Percentiles rank a stretch among this genome's conserved stretches.
phyloP scores from a whole-genome alignment of 1,140 invertebrate genomes.

The Sitobion miscanthi region DNA sequence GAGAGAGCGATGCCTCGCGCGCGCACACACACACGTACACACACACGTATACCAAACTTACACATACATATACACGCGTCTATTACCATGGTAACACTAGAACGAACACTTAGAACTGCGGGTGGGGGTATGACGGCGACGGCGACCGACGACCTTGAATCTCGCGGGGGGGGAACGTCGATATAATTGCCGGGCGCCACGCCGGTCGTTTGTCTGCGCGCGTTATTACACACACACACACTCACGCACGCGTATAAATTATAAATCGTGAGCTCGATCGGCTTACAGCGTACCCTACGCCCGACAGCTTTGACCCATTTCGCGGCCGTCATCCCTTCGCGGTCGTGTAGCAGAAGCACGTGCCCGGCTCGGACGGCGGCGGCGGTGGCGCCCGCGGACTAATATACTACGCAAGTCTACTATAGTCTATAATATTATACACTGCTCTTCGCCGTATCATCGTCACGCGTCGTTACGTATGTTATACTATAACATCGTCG shows the following conservation, averaged over 20 bases:
- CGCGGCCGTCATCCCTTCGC: conserved; percentile 34
- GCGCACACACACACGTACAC: background rate
- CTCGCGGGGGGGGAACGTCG: conserved; percentile 33
- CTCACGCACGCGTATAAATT: background rate
- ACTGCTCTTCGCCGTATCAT: background rate
- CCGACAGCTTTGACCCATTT: conserved; percentile 49
- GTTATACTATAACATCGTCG: background rate
- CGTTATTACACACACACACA: background rate
- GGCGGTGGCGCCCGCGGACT: background rate
- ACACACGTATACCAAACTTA: background rate
- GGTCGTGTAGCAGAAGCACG: conserved; percentile 21
- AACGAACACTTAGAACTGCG: background rate
- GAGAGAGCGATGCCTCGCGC: background rate
- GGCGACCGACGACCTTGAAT: conserved; percentile 49
- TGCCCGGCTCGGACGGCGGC: conserved; percentile 18
- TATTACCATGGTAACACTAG: conserved; percentile 17
- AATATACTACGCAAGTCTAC: background rate
- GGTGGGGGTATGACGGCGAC: background rate
- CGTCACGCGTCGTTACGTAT: background rate
- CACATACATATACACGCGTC: background rate
- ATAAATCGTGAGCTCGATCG: background rate
- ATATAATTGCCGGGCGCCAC: conserved; percentile 56
- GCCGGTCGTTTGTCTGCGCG: conserved; percentile 43
- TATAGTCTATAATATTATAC: background rate
- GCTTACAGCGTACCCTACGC: conserved; percentile 36